Conservation (phyloP, 1,140 invertebrate species). For the Drosophila simulans region DNA sequence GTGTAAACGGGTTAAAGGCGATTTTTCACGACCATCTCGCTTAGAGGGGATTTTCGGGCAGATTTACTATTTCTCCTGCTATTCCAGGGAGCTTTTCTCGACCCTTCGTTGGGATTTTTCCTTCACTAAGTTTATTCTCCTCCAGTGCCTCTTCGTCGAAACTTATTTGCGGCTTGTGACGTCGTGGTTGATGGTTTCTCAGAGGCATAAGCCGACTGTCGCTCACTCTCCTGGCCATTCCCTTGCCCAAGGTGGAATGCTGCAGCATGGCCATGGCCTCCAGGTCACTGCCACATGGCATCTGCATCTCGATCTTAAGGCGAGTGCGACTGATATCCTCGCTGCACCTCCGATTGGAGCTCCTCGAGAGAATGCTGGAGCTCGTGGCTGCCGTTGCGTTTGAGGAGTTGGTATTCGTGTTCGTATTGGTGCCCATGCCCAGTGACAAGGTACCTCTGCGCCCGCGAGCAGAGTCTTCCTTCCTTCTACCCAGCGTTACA, state of each 20-base stretch:
- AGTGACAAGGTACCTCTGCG: constrained; percentile 62
- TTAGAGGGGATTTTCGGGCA: constrained; percentile 23
- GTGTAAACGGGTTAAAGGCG: constrained; percentile 74
- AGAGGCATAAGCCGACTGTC: constrained; percentile 46
- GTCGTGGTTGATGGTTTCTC: constrained; percentile 29
- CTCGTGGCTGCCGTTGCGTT: constrained; percentile 67
- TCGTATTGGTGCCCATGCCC: constrained; percentile 62
- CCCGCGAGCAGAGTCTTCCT: constrained; percentile 23
- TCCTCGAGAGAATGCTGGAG: constrained; percentile 74
- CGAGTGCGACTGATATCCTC: constrained; percentile 72
- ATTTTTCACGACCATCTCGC: constrained; percentile 55
- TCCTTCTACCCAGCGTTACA: constrained; percentile 52
- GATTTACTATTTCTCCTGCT: constrained; percentile 14
- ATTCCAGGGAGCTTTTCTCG: background rate
- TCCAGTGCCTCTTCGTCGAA: constrained; percentile 67
- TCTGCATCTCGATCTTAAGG: constrained; percentile 75
- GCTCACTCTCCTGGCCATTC: constrained; percentile 43
- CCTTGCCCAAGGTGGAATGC: constrained; percentile 35
- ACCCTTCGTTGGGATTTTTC: background rate
- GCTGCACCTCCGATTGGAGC: constrained; percentile 74
- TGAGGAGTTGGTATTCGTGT: constrained; percentile 66
- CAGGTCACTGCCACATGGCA: constrained; percentile 69
- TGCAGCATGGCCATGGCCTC: constrained; percentile 80
- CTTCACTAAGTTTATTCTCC: background rate
- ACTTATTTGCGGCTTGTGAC: constrained; percentile 70